Evolutionary conservation across 2,888 invertebrate genomes (phyloP), one percentile per base, ranked within the genome.

Genomic region (Parascotia fuliginaria): DNA sequence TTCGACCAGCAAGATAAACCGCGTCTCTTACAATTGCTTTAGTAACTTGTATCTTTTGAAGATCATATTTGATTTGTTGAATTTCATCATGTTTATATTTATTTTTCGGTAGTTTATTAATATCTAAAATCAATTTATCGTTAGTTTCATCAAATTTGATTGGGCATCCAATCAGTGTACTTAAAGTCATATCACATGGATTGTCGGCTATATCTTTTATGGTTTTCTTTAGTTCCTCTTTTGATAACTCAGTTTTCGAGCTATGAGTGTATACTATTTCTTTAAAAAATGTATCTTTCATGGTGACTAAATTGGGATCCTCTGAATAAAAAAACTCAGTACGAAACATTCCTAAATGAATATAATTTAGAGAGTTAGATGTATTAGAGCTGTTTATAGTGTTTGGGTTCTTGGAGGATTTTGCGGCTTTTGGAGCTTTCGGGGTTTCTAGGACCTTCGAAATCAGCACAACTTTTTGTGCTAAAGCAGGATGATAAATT

Each of bases 401-500:
- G 3, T 34, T 12, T 24, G 14, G 27, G 14, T 33, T 9, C 16
- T 37, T 37, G 7, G 16, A 4, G 12, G 7, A n/a, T 16, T 36
- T 43, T 19, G 5, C 9, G 1, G 16, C 12, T 24, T 37, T 7
- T 19, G 19, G 5, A 5, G 19, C 2, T 2, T 27, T 36, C 2
- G 28, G 14, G 9, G 28, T 9, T n/a, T 50, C 37, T 12, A 19
- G 9, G 12, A n/a, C 33, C 29, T 36, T 37, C 11, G 46, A 34
- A 16, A 66, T 41, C 19, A 63, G 32, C 9, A 79, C 49, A 3
- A 79, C 77, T 40, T 73, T 41, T 41, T 60, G 59, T 6, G 65
- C 66, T 38, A 79, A 43, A 9, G 75, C 70, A 13, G 74, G 72
- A 36, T 79, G 79, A 39, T 75, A 78, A 15, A 60, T 57, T 55